These are phyloP conservation scores for Mythimna pallens DNA, from an alignment of 2,888 invertebrate genomes.

Conservation along the genomic window DNA sequence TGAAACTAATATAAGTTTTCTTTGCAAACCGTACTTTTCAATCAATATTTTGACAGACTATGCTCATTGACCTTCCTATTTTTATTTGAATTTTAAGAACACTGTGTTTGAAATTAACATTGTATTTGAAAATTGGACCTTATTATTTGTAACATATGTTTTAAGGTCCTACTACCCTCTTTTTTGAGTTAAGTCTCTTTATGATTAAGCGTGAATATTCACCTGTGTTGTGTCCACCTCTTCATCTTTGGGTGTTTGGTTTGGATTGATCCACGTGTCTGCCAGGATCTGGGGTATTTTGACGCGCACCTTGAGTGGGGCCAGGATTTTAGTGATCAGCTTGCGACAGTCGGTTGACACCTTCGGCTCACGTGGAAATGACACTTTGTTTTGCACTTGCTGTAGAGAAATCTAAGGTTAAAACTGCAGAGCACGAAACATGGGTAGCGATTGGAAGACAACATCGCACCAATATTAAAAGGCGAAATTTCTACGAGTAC, in stretches of 20 bases:
- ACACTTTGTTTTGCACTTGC: slow-evolving; percentile 94
- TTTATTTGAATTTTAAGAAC: no score
- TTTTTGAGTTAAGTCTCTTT: no score
- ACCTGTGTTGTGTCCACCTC: slow-evolving; percentile 70
- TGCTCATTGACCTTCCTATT: no score
- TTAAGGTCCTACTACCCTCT: no score
- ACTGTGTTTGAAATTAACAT: no score
- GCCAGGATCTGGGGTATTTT: slow-evolving; percentile 92
- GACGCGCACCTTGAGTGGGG: slow-evolving; percentile 92
- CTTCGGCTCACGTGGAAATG: slow-evolving; percentile 92
- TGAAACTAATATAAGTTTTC: no score
- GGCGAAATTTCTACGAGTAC: no score
- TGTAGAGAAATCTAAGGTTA: slow-evolving; percentile 68
- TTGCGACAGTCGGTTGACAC: slow-evolving; percentile 92
- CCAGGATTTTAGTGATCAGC: slow-evolving; percentile 93
- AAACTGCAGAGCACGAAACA: not conserved
- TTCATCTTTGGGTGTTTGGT: slow-evolving; percentile 81
- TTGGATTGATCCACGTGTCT: slow-evolving; percentile 92
- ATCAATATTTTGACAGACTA: no score
- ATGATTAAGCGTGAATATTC: not conserved
- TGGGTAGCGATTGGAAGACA: not conserved
- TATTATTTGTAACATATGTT: no score
- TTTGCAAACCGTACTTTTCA: no score
- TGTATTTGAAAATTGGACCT: no score
- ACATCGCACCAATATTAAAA: not conserved